These are phyloP conservation scores for Ormia ochracea DNA, from an alignment of 2,888 invertebrate genomes.

Conservation along the genomic window DNA sequence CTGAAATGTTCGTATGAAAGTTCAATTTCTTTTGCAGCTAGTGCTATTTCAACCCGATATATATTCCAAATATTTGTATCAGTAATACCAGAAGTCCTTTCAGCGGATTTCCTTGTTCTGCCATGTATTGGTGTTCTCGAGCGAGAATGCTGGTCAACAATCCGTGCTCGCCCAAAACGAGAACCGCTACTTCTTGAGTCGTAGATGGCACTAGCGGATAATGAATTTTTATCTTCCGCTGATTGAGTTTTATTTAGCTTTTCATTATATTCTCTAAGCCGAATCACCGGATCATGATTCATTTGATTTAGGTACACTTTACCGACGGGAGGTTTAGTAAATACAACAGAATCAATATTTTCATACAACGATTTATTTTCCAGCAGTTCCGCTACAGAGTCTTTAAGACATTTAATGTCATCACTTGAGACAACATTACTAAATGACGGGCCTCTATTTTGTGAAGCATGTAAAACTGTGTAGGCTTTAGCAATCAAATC, in stretches of 20 bases:
- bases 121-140: conserved; percentile 37
- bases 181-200: neutral
- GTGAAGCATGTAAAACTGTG: conserved; percentile 81
- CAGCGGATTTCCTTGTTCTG: neutral
- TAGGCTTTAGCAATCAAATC: conserved; percentile 81
- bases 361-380: conserved; percentile 6
- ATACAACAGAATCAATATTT: conserved; percentile 53
- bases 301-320: conserved; percentile 52
- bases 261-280: conserved; percentile 22
- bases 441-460: conserved; percentile 79
- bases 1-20: conserved; percentile 79
- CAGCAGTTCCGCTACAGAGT: conserved; percentile 7
- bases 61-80: conserved; percentile 60
- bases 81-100: neutral
- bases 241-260: conserved; percentile 8
- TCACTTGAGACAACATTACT: conserved; percentile 76
- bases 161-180: neutral
- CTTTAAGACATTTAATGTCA: conserved; percentile 66
- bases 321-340: conserved; percentile 32
- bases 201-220: conserved; percentile 7
- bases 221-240: neutral
- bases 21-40: conserved; percentile 56
- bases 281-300: conserved; percentile 44
- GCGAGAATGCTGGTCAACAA: neutral
- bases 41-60: conserved; percentile 59